A percentile compares a stretch with the other conserved stretches of the same genome.
Conservation (phyloP, 2,797 vertebrate species). For the Pangasius krempfi region DNA sequence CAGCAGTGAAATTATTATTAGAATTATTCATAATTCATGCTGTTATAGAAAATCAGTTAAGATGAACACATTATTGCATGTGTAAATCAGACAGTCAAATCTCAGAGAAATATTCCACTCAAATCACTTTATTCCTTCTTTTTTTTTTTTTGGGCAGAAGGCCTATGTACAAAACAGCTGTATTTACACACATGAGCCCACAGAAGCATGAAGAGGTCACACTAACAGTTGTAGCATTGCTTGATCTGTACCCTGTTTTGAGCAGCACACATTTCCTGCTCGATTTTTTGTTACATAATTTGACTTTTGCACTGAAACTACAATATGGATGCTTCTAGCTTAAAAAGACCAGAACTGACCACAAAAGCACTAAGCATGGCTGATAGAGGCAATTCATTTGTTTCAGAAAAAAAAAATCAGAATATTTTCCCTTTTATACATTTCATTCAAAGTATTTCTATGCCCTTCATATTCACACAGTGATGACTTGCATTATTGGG, state of each 20-base stretch:
- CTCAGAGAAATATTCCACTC: slow-evolving; percentile 40
- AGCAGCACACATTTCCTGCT: slow-evolving; percentile 43
- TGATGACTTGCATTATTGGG: neutral
- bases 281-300: slow-evolving; percentile 7
- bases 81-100: slow-evolving; percentile 14
- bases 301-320: slow-evolving; percentile 40
- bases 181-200: slow-evolving; percentile 56
- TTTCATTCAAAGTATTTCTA: neutral
- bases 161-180: slow-evolving; percentile 55
- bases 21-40: neutral
- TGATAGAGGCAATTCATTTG: neutral
- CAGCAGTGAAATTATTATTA: neutral
- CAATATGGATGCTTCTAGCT: slow-evolving; percentile 31
- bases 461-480: neutral
- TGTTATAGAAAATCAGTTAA: neutral
- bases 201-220: slow-evolving; percentile 48
- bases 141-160: slow-evolving; percentile 38
- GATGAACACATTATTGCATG: neutral
- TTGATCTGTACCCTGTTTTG: slow-evolving; percentile 51
- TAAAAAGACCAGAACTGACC: slow-evolving; percentile 44
- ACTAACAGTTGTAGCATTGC: slow-evolving; percentile 37
- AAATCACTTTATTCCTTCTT: slow-evolving; percentile 51
- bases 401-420: neutral
- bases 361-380: slow-evolving; percentile 29
- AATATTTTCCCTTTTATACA: slow-evolving; percentile 1